Base-by-base conservation (phyloP, 2,797 vertebrate species). In the Cossypha caffra region DNA sequence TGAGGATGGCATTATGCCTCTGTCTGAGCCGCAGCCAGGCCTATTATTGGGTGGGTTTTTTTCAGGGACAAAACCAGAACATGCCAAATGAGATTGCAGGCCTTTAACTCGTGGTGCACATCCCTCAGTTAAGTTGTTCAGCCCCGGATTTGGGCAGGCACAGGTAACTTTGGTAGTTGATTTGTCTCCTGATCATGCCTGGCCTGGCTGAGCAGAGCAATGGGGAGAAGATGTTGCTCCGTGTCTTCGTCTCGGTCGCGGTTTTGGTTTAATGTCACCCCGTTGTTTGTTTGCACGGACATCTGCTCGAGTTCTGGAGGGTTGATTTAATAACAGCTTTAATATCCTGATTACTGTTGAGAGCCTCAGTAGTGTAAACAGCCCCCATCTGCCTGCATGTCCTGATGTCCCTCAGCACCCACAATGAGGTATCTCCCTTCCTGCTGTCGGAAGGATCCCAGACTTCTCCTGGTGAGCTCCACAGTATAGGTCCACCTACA, bases 201-300 rank as follows among this genome's bases (percentile, higher is more conserved):
- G 77, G 66, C 1, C 3, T 43, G 55, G 76, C 92, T 61, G 80
- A 94, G 76, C 58, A 54, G 71, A 79, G 78, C 25, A 1, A 0
- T 17, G 50, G 71, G 82, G 74, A 86, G 75, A 85, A 62, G 83
- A 73, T 45, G n/a, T 31, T 28, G 76, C 62, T 82, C 89, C 1
- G 1, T 72, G 66, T 40, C 83, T 86, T 74, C 20, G 14, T 88
- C 94, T 63, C 1, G 0, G 67, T 90, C 29, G 43, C 16, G 52
- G 57, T 86, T 93, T 75, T 93, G 95, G 92, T 97, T 97, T 96
- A 90, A 90, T 90, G 54, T 91, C 85, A 71, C 68, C 62, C 66
- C 19, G 88, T 84, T 86, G 52, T 64, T 51, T 57, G 45, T 76
- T 94, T 91, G 73, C 73, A 21, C 0, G 45, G 95, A 83, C 94